Evolutionary conservation across 2,113 vertebrate genomes (phyloP).

Genomic region (Synodontis membranacea): DNA sequence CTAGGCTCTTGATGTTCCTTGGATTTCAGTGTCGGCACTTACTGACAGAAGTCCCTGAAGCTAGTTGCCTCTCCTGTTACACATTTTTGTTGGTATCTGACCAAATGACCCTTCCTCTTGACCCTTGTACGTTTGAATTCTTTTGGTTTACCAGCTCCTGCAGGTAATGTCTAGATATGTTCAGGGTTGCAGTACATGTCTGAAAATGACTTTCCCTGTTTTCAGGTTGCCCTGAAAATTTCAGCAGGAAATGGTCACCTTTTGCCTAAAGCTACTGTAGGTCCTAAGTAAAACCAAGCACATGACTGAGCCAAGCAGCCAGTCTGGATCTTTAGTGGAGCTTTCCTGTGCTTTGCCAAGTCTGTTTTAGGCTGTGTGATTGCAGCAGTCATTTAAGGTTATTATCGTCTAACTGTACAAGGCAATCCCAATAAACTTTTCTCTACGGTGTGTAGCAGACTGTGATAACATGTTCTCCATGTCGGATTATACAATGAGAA

Average conservation of each 20-base stretch:
- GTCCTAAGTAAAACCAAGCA: neutral
- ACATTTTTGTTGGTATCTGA: too few species aligned
- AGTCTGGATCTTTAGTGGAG: neutral
- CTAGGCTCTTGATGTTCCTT: too few species aligned
- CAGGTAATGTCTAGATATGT: too few species aligned
- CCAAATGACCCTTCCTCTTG: too few species aligned
- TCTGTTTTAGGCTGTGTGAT: neutral
- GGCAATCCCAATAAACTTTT: neutral
- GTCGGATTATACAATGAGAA: neutral
- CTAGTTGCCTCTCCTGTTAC: too few species aligned
- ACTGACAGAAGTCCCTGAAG: too few species aligned
- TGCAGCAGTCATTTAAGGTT: neutral
- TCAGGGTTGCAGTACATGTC: too few species aligned
- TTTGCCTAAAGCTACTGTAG: too few species aligned
- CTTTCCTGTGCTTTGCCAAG: constrained; percentile 37
- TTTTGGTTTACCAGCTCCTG: too few species aligned
- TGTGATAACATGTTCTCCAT: neutral
- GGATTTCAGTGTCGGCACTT: too few species aligned
- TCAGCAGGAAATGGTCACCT: constrained; percentile 1
- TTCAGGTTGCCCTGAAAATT: constrained; percentile 36
- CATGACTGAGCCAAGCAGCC: neutral
- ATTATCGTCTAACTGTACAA: neutral
- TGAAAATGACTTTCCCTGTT: too few species aligned
- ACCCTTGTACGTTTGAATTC: too few species aligned
- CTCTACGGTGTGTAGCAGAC: neutral